Conservation (phyloP, 2,113 vertebrate genomes). For the Hypomesus transpacificus region DNA sequence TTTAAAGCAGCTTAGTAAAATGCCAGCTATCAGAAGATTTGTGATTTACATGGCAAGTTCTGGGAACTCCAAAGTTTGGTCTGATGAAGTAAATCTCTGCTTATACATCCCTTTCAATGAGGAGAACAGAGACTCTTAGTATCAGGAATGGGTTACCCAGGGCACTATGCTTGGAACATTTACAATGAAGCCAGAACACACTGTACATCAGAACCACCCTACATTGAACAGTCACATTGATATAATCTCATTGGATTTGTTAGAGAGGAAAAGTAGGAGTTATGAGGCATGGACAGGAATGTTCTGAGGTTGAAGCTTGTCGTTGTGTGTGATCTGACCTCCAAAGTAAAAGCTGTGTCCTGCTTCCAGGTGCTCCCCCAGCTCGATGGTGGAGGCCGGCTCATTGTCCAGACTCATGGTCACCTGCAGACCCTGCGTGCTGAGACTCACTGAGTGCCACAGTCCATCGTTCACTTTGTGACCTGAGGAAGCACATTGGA, state of each 20-base stretch:
- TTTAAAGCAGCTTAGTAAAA: slow-evolving; percentile 25
- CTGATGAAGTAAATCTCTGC: slow-evolving; percentile 17
- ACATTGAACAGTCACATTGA: no score
- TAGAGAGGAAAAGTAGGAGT: background rate
- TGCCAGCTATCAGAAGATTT: slow-evolving; percentile 22
- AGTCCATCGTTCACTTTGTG: slow-evolving; percentile 84
- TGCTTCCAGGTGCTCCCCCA: slow-evolving; percentile 77
- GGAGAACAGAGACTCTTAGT: background rate
- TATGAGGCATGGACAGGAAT: background rate
- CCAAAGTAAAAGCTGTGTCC: slow-evolving; percentile 85
- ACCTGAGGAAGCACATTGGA: slow-evolving; percentile 65
- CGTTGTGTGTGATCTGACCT: slow-evolving; percentile 68
- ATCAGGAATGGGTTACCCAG: background rate
- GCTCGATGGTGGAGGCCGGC: slow-evolving; percentile 71
- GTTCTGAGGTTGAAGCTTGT: no score
- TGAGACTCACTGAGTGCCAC: slow-evolving; percentile 88
- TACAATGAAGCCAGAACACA: no score
- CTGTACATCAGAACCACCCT: no score
- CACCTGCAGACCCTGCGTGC: slow-evolving; percentile 77
- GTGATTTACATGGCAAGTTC: slow-evolving; percentile 19
- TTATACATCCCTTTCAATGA: slow-evolving; percentile 4
- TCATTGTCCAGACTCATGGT: slow-evolving; percentile 82
- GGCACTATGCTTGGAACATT: no score
- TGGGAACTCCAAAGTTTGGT: slow-evolving; percentile 16
- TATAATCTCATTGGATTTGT: no score